Base-by-base conservation (phyloP, 1,140 invertebrate genomes). In the Hestina assimilis region DNA sequence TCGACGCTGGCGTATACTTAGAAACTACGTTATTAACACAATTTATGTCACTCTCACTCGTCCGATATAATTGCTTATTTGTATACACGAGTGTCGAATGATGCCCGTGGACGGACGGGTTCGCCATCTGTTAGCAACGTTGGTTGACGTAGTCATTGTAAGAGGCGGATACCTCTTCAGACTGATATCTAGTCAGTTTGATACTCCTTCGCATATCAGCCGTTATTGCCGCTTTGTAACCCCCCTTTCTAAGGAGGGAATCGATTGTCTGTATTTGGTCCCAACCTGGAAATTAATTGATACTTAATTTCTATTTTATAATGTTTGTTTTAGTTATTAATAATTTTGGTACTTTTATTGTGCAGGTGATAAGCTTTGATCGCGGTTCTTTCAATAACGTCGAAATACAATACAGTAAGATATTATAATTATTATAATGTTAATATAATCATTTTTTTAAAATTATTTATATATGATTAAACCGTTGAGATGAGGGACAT, bases 231-330 rank as follows among this genome's bases (percentile, higher is more conserved):
- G 97, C 96, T 75, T 97, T 97, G 87, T 95, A 99, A 17, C 98
- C 98, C 56, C 98, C 98, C 89, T 99, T 99, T 46, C 98, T 93
- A 8, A 99, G 91, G 19, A 99, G 89, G 3, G 97, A 98, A 87
- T 99, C 98, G 74, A 99, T 98, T 7, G 98, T 99, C 87, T 99
- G 97, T 55, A 98, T 92, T 83, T 97, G 96, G 91, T 98, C 95
- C 97, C 97, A 99, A 69, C 96, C 96, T 97, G 80, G 20, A 90
- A 89, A 35, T 45, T n/a, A 48, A 23, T n/a, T n/a, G n/a, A n/a
- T n/a, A n/a, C n/a, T n/a, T n/a, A n/a, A n/a, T n/a, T n/a, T n/a
- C n/a, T n/a, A n/a, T n/a, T n/a, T n/a, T n/a, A n/a, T n/a, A n/a
- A n/a, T n/a, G n/a, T n/a, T n/a, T n/a, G n/a, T n/a, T n/a, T n/a